Evolutionary conservation across 2,113 vertebrate species (phyloP).

Genomic region (Malurus cyaneus): DNA sequence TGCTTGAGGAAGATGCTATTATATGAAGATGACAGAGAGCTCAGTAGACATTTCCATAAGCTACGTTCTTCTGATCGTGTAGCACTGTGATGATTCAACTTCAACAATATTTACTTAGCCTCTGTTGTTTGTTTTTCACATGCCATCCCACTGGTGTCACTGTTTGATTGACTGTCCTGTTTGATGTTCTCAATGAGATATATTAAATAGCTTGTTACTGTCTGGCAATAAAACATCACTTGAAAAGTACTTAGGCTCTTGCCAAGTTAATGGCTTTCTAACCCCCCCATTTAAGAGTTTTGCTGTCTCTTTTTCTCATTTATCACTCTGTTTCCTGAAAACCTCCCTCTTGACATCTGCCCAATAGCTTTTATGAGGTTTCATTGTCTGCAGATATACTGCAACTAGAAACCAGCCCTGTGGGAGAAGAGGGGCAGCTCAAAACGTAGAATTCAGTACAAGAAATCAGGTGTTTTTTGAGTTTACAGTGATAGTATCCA

Average conservation of each 20-base stretch:
- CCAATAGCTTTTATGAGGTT: not conserved
- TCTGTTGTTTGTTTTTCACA: conserved; percentile 55
- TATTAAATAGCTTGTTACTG: not conserved
- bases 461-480: not conserved
- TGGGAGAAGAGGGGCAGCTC: not conserved
- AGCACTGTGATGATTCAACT: conserved; percentile 43
- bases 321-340: not conserved
- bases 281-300: not conserved
- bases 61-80: conserved; percentile 40
- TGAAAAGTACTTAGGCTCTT: not conserved
- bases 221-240: not conserved
- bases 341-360: not conserved
- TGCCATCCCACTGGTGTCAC: conserved; percentile 45
- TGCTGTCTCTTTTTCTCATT: not conserved
- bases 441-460: not conserved
- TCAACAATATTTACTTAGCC: conserved; percentile 41
- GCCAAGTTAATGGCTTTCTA: not conserved
- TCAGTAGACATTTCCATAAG: conserved; percentile 56
- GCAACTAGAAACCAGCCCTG: not conserved
- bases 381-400: not conserved
- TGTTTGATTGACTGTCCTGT: conserved; percentile 42
- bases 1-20: conserved; percentile 46
- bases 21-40: conserved; percentile 54
- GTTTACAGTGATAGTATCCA: not conserved
- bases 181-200: conserved; percentile 26